phyloP scores from a whole-genome alignment of 2,888 invertebrate species.

The Archips crataeganus region DNA sequence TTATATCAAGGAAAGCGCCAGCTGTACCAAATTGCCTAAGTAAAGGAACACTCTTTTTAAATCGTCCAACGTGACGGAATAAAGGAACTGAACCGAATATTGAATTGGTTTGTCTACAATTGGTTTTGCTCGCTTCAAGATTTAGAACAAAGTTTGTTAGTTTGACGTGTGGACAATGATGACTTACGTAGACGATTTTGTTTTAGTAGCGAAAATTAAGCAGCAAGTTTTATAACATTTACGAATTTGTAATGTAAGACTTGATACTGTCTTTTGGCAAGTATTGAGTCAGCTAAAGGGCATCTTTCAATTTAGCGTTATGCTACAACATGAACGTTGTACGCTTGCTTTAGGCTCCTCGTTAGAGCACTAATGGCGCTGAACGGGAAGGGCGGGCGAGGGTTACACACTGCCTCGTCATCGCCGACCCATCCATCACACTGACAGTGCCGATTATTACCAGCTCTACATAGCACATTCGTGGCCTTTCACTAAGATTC shows the following conservation, averaged over 20 bases:
- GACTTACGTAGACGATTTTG: background rate
- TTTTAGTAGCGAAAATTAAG: background rate
- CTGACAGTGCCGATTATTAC: conserved; percentile 75
- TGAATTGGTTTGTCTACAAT: conserved; percentile 56
- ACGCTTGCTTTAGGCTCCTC: conserved; percentile 46
- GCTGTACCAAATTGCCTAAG: conserved; percentile 48
- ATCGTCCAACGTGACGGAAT: conserved; percentile 46
- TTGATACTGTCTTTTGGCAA: background rate
- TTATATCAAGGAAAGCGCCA: conserved; percentile 46
- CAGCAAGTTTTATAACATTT: background rate
- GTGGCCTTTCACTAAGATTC: conserved; percentile 61
- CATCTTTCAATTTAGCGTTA: background rate
- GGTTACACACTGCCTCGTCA: conserved; percentile 67
- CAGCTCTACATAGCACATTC: conserved; percentile 49
- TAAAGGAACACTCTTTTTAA: conserved; percentile 45
- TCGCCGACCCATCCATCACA: conserved; percentile 73
- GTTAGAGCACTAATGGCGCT: conserved; percentile 52
- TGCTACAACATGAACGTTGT: background rate
- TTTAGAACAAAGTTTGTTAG: conserved; percentile 54
- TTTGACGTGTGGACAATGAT: conserved; percentile 48
- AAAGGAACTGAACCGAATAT: conserved; percentile 47
- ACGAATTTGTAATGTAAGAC: background rate
- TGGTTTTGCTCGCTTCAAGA: conserved; percentile 54
- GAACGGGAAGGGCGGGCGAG: conserved; percentile 53
- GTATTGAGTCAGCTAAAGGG: background rate